A percentile compares a stretch with the other conserved stretches of the same genome.
phyloP scores from a whole-genome alignment of 2,888 invertebrate genomes.

The Drosophila niveifrons region DNA sequence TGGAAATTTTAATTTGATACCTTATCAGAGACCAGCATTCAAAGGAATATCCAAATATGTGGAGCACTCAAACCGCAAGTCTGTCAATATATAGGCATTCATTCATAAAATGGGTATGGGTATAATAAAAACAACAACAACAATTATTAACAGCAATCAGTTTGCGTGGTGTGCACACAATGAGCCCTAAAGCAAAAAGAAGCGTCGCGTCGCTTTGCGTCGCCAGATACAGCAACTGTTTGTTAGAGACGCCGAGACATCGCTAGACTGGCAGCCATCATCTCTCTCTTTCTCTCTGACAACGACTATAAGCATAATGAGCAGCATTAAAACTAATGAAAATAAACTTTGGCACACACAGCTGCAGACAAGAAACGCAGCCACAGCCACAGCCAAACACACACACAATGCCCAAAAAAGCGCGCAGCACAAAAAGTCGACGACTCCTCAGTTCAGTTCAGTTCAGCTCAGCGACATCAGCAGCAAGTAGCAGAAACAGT shows the following conservation, averaged over 20 bases:
- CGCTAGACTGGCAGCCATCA: constrained; percentile 25
- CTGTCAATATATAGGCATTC: neutral
- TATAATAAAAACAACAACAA: constrained; percentile 31
- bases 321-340: constrained; percentile 80
- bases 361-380: constrained; percentile 36
- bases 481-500: constrained; percentile 27
- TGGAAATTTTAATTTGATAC: neutral
- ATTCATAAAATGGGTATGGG: neutral
- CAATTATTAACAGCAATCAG: constrained; percentile 72
- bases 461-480: constrained; percentile 11
- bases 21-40: constrained; percentile 15
- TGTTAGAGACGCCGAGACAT: constrained; percentile 25
- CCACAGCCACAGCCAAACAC: neutral
- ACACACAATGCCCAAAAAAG: constrained; percentile 47
- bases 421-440: constrained; percentile 60
- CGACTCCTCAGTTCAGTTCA: constrained; percentile 22
- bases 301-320: constrained; percentile 70
- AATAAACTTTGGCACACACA: constrained; percentile 77
- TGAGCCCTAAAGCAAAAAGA: constrained; percentile 31
- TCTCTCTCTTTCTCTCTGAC: neutral
- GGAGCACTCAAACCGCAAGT: constrained; percentile 7
- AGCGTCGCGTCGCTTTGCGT: constrained; percentile 26
- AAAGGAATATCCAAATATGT: constrained; percentile 18
- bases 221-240: constrained; percentile 26
- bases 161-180: constrained; percentile 45